Percentiles rank a stretch among this genome's conserved stretches.
phyloP scores from a whole-genome alignment of 2,888 invertebrate genomes.

The Criorhina ranunculi region DNA sequence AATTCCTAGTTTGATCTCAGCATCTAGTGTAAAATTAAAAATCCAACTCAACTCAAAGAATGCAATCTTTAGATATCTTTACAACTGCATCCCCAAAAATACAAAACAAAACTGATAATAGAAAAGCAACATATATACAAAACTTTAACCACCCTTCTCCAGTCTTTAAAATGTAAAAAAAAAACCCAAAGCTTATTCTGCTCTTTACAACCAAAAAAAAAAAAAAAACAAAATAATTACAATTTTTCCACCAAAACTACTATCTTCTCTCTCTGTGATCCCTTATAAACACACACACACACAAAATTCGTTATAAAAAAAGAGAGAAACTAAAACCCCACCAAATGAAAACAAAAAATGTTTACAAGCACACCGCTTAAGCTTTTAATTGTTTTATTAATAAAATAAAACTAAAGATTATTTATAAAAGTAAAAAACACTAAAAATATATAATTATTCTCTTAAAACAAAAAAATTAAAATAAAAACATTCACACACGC shows the following conservation, averaged over 20 bases:
- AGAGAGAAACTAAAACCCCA: conserved; percentile 72
- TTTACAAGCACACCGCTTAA: conserved; percentile 68
- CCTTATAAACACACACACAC: conserved; percentile 56
- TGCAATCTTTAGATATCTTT: conserved; percentile 9
- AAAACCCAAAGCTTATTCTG: conserved; percentile 48
- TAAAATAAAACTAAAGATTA: conserved; percentile 29
- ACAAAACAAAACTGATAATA: conserved; percentile 15
- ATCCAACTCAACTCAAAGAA: conserved; percentile 12
- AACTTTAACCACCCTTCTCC: conserved; percentile 42
- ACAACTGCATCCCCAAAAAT: conserved; percentile 38
- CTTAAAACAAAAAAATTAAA: conserved; percentile 32
- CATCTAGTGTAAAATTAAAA: conserved; percentile 6
- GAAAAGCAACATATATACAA: conserved; percentile 64
- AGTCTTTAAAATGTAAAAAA: conserved; percentile 46
- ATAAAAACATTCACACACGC: conserved; percentile 85
- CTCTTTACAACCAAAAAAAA: conserved; percentile 17
- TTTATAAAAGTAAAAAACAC: conserved; percentile 23
- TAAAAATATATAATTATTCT: conserved; percentile 29
- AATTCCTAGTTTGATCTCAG: neutral
- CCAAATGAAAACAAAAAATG: conserved; percentile 43
- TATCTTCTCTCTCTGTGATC: conserved; percentile 75
- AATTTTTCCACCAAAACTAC: conserved; percentile 52
- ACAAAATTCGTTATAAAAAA: conserved; percentile 69
- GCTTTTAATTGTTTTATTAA: conserved; percentile 53
- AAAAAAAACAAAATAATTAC: conserved; percentile 34